Evolutionary conservation across 2,113 vertebrate species (phyloP).

Genomic region (Scomber japonicus): DNA sequence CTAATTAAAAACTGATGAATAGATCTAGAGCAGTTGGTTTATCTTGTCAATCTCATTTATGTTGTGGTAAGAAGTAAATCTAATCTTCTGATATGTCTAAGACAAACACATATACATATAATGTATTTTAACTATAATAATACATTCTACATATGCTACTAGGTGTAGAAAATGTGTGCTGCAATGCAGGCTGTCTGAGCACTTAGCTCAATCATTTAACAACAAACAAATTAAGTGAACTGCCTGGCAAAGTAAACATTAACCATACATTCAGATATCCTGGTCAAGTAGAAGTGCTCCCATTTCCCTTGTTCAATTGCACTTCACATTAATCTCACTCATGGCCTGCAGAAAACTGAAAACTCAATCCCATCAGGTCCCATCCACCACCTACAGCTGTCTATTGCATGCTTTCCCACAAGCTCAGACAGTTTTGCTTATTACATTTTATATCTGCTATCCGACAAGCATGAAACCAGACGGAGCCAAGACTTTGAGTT

Average conservation of each 20-base stretch:
- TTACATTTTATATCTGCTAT: background rate
- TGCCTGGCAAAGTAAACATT: background rate
- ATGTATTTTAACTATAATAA: background rate
- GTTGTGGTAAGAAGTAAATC: no score
- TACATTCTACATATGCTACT: background rate
- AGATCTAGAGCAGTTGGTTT: background rate
- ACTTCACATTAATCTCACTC: background rate
- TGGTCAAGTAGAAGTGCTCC: background rate
- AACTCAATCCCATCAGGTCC: background rate
- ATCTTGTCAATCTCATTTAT: background rate
- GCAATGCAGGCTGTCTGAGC: background rate
- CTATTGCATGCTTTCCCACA: background rate
- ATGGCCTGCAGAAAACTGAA: background rate
- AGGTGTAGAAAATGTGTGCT: background rate
- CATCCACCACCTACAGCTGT: background rate
- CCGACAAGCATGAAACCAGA: conserved; percentile 7
- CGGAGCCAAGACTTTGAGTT: background rate
- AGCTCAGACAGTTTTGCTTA: background rate
- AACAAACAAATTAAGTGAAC: background rate
- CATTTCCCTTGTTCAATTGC: background rate
- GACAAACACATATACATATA: background rate
- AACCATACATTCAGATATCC: background rate
- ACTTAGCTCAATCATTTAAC: background rate
- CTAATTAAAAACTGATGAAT: background rate
- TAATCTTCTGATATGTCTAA: no score